Evolutionary conservation across 2,113 vertebrate species (phyloP).

Genomic region (Lanius collurio): DNA sequence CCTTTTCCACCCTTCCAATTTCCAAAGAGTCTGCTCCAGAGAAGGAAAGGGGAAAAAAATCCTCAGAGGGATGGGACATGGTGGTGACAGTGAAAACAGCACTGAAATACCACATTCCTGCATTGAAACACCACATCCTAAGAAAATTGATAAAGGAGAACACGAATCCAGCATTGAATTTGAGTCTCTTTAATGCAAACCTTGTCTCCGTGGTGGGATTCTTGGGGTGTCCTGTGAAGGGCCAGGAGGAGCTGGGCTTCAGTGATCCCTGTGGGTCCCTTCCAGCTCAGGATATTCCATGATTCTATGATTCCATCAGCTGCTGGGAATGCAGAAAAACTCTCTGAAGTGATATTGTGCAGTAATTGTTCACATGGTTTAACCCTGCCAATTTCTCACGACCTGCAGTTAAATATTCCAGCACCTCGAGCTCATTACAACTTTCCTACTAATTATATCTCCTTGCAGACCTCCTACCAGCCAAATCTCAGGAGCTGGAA

Average conservation of each 20-base stretch:
- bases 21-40: neutral
- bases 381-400: neutral
- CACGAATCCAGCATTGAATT: accelerated
- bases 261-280: neutral
- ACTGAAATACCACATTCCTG: neutral
- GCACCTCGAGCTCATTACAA: neutral
- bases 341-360: neutral
- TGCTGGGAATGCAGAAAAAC: neutral
- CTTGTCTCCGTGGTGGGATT: neutral
- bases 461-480: neutral
- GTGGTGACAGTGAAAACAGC: neutral
- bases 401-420: neutral
- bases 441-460: neutral
- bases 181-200: neutral
- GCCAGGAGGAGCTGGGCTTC: neutral
- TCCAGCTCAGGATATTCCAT: neutral
- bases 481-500: neutral
- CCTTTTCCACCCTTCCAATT: neutral
- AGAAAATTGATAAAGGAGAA: neutral
- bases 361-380: neutral
- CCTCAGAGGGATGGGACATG: neutral
- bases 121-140: neutral
- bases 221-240: neutral
- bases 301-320: neutral
- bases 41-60: neutral